Evolutionary conservation across 2,113 vertebrate species (phyloP), one percentile per base, ranked within the genome.

Genomic region (Nothoprocta perdicaria): DNA sequence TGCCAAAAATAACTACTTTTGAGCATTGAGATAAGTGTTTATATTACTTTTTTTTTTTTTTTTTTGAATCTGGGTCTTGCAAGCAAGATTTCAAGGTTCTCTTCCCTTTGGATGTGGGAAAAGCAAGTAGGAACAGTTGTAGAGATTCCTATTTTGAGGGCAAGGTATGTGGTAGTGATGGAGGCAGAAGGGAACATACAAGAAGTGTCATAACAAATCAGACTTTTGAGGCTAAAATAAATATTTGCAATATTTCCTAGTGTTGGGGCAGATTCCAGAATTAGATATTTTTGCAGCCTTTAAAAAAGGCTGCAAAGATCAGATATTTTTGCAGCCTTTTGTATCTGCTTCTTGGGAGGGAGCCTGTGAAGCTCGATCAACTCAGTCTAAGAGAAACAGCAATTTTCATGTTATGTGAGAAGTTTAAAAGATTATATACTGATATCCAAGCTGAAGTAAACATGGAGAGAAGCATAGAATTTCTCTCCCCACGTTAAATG

Each of bases 1-100:
- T 92, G 94, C 88, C 83, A 95, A 93, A 88, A 74, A 89, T 50
- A 89, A 85, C 80, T 77, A 85, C 85, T 95, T 90, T 89, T 75
- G 69, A 95, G 19, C 17, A 21, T 43, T 83, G 80, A 89, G 63
- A 65, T 80, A 35, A 62, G 73, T 90, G 41, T 88, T 96, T 43
- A 2, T 53, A 14, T 60, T 91, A 65, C 73, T 94, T 77, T 5
- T 41, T 90, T 90, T 29, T 66, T 35, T 19, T 75, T 35, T 16
- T 78, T 69, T 38, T 38, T 38, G 35, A 38, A 38, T 38, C 10
- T 69, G 52, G 27, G 68, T 79, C 46, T 35, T 55, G 50, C 16
- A 11, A 72, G 80, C 31, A n/a, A 8, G 17, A 43, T 61, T 63
- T 88, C 9, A 6, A 13, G 57, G 65, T 61, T 85, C 53, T n/a